Evolutionary conservation across 2,888 invertebrate species (phyloP), one percentile per base, ranked within the genome.

Genomic region (Germaria angustata): DNA sequence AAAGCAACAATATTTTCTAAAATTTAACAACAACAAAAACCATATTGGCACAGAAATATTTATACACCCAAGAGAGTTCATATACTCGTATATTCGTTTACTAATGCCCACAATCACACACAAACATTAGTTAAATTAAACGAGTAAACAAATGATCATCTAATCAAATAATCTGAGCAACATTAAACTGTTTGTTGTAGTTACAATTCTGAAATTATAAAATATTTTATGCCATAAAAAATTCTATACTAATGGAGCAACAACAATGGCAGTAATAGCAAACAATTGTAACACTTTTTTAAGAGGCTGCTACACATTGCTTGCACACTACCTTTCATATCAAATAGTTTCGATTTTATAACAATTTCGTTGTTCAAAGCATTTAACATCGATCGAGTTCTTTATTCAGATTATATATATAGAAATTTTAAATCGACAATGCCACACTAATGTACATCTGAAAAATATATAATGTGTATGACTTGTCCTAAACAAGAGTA

Each of bases 131-230:
- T 61, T 61, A 44, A 78, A 75, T 57, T 82, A 79, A 79, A 75
- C 75, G 75, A 79, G 65, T 79, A 75, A 82, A 75, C 78, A 75
- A 79, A 79, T 82, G 79, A 82, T 82, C 82, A 82, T 82, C 79
- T 82, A 82, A 82, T 82, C 82, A 82, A 71, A 82, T 82, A 79
- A 82, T 82, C 82, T 75, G 75, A 71, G 73, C 51, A 69, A 71
- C 68, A 75, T 72, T 75, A 76, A 34, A 77, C 24, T 68, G 77
- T 69, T 76, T 41, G 57, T 49, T 69, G 55, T 63, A 61, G 57
- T 32, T 55, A 44, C 51, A 57, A 66, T 59, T 73, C 39, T 51
- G 77, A 66, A 65, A 46, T 55, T 65, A 53, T 51, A 53, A 53
- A 34, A 44, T 11, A 20, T 61, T 61, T 77, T 69, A 22, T 69